Conservation (phyloP, 1,140 invertebrate genomes). For the Bombus superbus region DNA sequence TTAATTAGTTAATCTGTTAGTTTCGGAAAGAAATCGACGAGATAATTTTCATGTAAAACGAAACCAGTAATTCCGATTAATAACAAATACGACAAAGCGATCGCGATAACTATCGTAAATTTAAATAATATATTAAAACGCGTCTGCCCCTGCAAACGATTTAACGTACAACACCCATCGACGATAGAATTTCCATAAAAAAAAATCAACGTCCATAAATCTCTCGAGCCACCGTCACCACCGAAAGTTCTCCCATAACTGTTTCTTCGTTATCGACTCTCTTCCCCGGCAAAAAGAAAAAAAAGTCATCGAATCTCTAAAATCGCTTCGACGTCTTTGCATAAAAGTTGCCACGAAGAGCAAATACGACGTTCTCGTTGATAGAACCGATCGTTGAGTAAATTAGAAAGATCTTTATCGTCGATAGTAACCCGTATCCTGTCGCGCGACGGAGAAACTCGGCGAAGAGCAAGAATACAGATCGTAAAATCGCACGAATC, state of each 20-base stretch:
- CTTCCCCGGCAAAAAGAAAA: neutral
- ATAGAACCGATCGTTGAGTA: neutral
- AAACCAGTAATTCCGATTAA: too few relatives aligned
- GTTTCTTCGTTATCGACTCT: neutral
- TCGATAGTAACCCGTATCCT: neutral
- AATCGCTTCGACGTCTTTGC: neutral
- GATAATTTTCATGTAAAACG: too few relatives aligned
- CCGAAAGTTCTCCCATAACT: neutral
- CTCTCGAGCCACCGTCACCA: neutral
- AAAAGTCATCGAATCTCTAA: neutral
- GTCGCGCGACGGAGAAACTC: neutral
- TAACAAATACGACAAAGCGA: too few relatives aligned
- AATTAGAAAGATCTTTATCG: conserved; percentile 40
- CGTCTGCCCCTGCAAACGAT: neutral
- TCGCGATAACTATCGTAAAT: too few relatives aligned
- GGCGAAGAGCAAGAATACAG: neutral
- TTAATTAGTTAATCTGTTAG: too few relatives aligned
- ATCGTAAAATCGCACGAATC: conserved; percentile 24
- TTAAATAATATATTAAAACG: too few relatives aligned
- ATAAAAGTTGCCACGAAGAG: neutral
- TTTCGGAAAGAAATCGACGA: too few relatives aligned
- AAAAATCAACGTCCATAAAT: neutral
- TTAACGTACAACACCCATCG: neutral
- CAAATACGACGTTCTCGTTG: neutral
- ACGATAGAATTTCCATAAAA: neutral